A percentile compares a stretch with the other conserved stretches of the same genome.
Evolutionary conservation across 2,113 vertebrate species (phyloP).

Genomic region (Penelope pileata): DNA sequence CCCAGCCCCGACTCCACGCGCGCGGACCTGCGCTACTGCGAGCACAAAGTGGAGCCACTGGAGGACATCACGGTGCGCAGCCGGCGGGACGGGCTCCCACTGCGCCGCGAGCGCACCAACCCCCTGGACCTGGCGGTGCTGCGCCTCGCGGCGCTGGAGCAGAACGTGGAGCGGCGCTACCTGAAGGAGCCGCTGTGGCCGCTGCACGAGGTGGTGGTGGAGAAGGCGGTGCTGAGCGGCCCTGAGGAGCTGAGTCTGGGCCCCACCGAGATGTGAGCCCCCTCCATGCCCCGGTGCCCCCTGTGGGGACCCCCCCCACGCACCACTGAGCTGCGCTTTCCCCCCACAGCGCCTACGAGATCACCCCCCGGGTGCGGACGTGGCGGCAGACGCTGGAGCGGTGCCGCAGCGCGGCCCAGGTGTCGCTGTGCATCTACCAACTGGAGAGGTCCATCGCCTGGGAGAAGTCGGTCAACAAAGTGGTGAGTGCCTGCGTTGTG

Average conservation of each 20-base stretch:
- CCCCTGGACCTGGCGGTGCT: conserved; percentile 90
- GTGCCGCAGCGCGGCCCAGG: conserved; percentile 89
- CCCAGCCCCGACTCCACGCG: conserved; percentile 88
- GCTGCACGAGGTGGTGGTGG: conserved; percentile 85
- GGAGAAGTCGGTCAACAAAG: conserved; percentile 94
- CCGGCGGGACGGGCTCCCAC: conserved; percentile 84
- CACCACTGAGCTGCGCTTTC: not conserved
- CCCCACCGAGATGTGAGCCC: conserved; percentile 76
- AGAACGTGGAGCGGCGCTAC: conserved; percentile 92
- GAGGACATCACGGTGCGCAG: conserved; percentile 88
- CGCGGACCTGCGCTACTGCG: conserved; percentile 88
- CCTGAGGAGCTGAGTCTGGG: conserved; percentile 43
- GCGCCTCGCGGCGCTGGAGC: conserved; percentile 88
- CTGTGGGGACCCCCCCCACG: accelerated
- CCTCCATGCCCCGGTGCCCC: no score
- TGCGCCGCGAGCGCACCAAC: conserved; percentile 84
- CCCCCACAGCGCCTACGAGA: conserved; percentile 86
- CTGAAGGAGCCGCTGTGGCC: conserved; percentile 94
- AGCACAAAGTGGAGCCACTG: conserved; percentile 84
- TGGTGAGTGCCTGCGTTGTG: conserved; percentile 71
- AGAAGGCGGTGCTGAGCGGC: conserved; percentile 79
- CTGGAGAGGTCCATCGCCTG: conserved; percentile 93
- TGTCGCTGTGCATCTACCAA: conserved; percentile 89
- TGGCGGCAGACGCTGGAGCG: conserved; percentile 93
- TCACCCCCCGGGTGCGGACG: conserved; percentile 87